Conservation (phyloP, 2,113 vertebrate genomes). For the Albula goreensis region DNA sequence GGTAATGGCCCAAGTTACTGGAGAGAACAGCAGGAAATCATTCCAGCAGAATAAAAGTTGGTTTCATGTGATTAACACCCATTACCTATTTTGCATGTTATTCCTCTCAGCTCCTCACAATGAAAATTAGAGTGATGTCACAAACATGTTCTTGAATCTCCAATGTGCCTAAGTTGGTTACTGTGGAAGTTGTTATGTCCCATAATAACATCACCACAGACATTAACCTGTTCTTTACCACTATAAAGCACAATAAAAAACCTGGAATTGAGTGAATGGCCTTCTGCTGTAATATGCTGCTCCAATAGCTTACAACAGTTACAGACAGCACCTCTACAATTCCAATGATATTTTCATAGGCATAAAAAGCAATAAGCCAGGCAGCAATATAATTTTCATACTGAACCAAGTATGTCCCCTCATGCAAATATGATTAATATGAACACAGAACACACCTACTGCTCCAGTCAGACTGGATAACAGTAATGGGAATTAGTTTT, state of each 20-base stretch:
- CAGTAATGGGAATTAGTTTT: neutral
- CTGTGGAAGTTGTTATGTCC: neutral
- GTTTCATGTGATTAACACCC: neutral
- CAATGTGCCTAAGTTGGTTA: neutral
- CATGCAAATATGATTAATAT: neutral
- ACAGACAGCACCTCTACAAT: neutral
- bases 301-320: neutral
- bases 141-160: neutral
- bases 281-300: neutral
- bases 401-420: neutral
- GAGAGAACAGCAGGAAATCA: neutral
- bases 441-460: neutral
- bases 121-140: neutral
- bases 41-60: neutral
- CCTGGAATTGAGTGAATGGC: neutral
- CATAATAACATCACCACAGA: neutral
- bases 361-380: neutral
- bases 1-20: neutral
- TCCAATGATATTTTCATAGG: neutral
- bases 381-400: neutral
- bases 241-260: slow-evolving; percentile 7
- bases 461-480: neutral
- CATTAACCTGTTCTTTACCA: neutral
- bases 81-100: neutral
- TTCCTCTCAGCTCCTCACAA: too few relatives aligned